These are phyloP conservation scores for Cheiracanthium punctorium DNA, from an alignment of 2,888 invertebrate genomes.

Conservation along the genomic window DNA sequence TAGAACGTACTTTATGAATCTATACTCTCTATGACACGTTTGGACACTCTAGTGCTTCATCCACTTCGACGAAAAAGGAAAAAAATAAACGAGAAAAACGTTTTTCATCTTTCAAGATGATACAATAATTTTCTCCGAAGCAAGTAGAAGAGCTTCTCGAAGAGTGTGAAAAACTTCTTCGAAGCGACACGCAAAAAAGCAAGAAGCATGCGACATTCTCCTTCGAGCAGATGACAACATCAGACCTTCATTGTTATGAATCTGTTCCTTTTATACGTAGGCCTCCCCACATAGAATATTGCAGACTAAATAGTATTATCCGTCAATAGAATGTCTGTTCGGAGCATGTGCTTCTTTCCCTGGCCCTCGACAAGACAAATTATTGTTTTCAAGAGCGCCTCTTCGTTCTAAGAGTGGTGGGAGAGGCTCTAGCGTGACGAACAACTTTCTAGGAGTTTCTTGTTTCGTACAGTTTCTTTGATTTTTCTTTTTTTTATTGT, in stretches of 20 bases:
- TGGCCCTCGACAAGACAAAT: slow-evolving; percentile 39
- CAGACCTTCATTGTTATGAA: not conserved
- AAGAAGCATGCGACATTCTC: not conserved
- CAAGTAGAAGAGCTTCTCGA: no score
- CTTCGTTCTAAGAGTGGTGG: not conserved
- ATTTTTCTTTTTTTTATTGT: no score
- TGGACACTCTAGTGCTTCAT: no score
- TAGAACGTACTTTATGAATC: no score
- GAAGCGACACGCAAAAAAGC: not conserved
- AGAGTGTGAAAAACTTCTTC: not conserved
- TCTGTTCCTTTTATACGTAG: not conserved
- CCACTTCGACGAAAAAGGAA: no score
- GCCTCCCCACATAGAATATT: not conserved
- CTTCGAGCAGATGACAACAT: not conserved
- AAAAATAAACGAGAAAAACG: no score
- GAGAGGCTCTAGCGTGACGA: not conserved
- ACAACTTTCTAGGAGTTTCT: not conserved
- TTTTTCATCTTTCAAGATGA: no score
- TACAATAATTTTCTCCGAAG: not conserved
- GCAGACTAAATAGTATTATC: not conserved
- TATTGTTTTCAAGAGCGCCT: not conserved
- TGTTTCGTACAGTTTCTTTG: not conserved
- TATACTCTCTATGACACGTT: no score
- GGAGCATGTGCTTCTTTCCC: slow-evolving; percentile 15
- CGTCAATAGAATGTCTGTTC: not conserved